Conservation (phyloP, 2,797 vertebrate genomes). For the Numenius phaeopus region DNA sequence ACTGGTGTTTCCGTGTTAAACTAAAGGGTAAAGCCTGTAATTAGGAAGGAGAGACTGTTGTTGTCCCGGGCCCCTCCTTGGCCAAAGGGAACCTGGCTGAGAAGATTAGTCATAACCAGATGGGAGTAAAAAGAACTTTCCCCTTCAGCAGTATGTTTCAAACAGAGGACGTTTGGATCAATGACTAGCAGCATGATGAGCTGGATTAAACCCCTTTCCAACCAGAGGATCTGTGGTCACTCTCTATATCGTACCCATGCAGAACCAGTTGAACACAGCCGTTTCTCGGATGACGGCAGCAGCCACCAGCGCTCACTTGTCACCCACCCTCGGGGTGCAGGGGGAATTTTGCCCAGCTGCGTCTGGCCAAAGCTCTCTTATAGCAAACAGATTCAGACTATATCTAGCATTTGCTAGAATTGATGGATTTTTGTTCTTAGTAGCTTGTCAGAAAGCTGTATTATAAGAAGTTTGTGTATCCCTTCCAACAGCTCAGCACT, state of each 20-base stretch:
- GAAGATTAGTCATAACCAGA: conserved; percentile 3
- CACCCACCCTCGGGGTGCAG: neutral
- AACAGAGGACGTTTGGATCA: neutral
- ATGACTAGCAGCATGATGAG: neutral
- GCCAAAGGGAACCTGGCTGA: neutral
- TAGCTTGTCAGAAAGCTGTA: neutral
- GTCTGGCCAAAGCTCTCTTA: neutral
- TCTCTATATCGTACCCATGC: fast-evolving
- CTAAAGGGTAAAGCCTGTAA: neutral
- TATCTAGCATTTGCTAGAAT: neutral
- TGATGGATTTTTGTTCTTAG: neutral
- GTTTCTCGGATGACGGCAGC: neutral
- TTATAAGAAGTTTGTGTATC: neutral
- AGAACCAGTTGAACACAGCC: neutral
- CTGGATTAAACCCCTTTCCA: neutral
- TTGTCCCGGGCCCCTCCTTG: neutral
- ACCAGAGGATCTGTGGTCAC: neutral
- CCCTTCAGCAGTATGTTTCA: neutral
- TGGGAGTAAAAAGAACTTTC: neutral
- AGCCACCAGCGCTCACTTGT: fast-evolving
- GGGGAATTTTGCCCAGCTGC: neutral
- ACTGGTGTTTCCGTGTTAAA: neutral
- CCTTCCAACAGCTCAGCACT: neutral
- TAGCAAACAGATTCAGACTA: neutral
- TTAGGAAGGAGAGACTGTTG: neutral